These are phyloP conservation scores for Diadema setosum DNA, from an alignment of 35 echinoderm and acorn worm genomes.

Conservation along the genomic window DNA sequence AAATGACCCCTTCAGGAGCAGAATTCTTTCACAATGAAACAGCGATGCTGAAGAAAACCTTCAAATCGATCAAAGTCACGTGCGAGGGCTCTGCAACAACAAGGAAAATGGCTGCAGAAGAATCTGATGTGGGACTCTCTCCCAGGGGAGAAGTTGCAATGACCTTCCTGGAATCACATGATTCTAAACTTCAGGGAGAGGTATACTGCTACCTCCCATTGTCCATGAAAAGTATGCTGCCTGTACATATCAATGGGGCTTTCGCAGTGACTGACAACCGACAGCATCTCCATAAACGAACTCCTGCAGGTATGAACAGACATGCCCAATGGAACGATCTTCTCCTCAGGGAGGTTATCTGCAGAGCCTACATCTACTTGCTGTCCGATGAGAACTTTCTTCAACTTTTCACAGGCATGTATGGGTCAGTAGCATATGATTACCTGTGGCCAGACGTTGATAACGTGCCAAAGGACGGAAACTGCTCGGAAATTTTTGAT, in stretches of 20 bases:
- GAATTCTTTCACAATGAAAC: not conserved
- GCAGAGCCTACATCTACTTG: conserved; percentile 50
- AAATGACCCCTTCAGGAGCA: not conserved
- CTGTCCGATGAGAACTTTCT: not conserved
- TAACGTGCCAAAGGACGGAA: not conserved
- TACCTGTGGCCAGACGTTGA: conserved; percentile 59
- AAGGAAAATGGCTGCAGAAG: too few relatives aligned
- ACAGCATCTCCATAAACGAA: conserved; percentile 9
- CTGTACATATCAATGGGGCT: conserved; percentile 69
- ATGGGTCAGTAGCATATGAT: not conserved
- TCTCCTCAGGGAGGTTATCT: conserved; percentile 31
- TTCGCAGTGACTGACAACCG: conserved; percentile 60
- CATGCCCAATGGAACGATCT: conserved; percentile 50
- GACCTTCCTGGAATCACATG: too few relatives aligned
- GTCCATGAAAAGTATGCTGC: conserved; percentile 33
- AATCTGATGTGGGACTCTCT: too few relatives aligned
- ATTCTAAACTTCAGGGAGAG: not conserved
- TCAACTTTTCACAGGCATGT: not conserved
- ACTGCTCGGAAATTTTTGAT: conserved; percentile 24
- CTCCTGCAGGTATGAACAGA: not conserved
- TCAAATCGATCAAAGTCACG: too few relatives aligned
- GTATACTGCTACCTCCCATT: conserved; percentile 73
- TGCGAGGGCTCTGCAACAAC: too few relatives aligned
- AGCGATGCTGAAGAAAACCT: too few relatives aligned
- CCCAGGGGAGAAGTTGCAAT: conserved; percentile 30